These are phyloP conservation scores for Zaprionus camerounensis DNA, from an alignment of 1,140 invertebrate species.

Conservation along the genomic window DNA sequence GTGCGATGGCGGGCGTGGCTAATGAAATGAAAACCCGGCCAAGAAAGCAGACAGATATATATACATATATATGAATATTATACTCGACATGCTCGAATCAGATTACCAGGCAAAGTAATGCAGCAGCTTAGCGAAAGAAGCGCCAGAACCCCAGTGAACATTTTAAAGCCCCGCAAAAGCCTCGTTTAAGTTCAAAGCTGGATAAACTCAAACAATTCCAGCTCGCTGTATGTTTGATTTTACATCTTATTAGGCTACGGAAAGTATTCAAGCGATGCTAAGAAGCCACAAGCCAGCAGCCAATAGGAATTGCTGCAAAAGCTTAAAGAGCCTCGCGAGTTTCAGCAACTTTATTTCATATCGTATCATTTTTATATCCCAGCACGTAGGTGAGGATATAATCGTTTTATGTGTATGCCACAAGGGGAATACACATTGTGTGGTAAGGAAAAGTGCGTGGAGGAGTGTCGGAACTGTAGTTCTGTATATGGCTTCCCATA, in stretches of 20 bases:
- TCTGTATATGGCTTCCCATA: not conserved
- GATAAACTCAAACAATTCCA: not conserved
- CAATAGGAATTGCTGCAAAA: not conserved
- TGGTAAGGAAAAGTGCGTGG: too few species aligned
- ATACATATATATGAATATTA: not conserved
- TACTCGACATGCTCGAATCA: not conserved
- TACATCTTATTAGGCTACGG: not conserved
- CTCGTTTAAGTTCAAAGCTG: not conserved
- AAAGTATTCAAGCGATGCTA: not conserved
- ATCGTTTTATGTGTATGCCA: not conserved
- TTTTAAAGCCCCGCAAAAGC: conserved; percentile 1
- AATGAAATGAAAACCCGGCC: conserved; percentile 7
- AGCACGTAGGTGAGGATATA: not conserved
- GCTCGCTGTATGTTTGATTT: not conserved
- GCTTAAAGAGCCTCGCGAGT: not conserved
- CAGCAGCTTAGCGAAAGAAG: not conserved
- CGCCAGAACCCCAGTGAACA: not conserved
- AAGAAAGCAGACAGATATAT: not conserved
- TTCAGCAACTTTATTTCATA: not conserved
- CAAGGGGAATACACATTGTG: not conserved
- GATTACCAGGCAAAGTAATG: not conserved
- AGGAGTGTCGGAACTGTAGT: not conserved
- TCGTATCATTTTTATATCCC: not conserved
- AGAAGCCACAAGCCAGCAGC: not conserved
- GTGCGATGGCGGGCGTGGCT: conserved; percentile 11